These are phyloP conservation scores for Trachelipus rathkii DNA, from an alignment of 1,140 invertebrate species.

Conservation along the genomic window DNA sequence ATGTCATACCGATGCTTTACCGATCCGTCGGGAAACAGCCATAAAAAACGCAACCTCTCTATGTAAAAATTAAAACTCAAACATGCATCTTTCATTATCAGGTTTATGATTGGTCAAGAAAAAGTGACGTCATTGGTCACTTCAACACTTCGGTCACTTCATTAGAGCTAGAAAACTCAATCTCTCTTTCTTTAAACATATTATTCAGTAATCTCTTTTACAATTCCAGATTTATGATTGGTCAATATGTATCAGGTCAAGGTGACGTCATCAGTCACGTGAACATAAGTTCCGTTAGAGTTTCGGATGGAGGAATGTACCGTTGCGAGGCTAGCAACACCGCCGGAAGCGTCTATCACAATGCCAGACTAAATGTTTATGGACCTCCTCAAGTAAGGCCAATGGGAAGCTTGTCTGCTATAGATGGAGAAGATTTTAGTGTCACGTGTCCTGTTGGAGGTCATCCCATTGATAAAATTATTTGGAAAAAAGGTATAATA, in stretches of 20 bases:
- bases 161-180: too few relatives aligned
- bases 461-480: constrained; percentile 52
- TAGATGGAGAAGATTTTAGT: constrained; percentile 50
- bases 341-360: constrained; percentile 68
- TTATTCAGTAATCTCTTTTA: too few relatives aligned
- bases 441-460: constrained; percentile 54
- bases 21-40: too few relatives aligned
- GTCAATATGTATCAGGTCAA: constrained; percentile 71
- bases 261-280: constrained; percentile 81
- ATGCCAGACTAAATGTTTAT: constrained; percentile 78
- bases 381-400: constrained; percentile 55
- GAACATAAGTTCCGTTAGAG: constrained; percentile 75
- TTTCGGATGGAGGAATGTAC: constrained; percentile 80
- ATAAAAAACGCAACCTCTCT: too few relatives aligned
- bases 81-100: too few relatives aligned
- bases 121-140: too few relatives aligned
- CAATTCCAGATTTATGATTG: constrained; percentile 68
- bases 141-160: too few relatives aligned
- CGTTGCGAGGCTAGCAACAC: constrained; percentile 72
- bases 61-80: too few relatives aligned
- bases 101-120: too few relatives aligned
- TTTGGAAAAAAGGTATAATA: constrained; percentile 53
- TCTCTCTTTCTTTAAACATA: too few relatives aligned
- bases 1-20: too few relatives aligned
- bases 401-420: constrained; percentile 53